These are phyloP conservation scores for Varanus salvator DNA, from an alignment of 2,113 vertebrate species.

Conservation along the genomic window DNA sequence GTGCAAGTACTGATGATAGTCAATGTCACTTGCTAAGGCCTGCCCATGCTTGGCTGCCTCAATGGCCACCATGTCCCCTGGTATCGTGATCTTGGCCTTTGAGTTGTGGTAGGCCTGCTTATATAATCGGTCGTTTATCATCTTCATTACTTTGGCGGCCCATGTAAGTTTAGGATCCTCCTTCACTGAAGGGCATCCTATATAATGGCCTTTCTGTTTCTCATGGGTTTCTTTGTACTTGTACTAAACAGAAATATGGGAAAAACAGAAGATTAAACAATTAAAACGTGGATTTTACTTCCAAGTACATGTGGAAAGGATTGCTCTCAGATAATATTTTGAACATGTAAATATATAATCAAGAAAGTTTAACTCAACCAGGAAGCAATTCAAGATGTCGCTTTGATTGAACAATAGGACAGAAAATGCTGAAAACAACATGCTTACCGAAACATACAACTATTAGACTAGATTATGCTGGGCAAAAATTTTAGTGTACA, in stretches of 20 bases:
- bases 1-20: conserved; percentile 89
- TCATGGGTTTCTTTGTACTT: conserved; percentile 89
- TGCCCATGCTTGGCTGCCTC: conserved; percentile 89
- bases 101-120: conserved; percentile 85
- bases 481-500: neutral
- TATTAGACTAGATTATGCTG: neutral
- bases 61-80: conserved; percentile 84
- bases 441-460: too few relatives aligned
- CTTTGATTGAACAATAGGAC: neutral
- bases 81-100: conserved; percentile 87
- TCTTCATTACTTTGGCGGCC: conserved; percentile 81
- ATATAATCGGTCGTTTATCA: conserved; percentile 87
- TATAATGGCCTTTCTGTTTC: conserved; percentile 88
- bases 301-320: too few relatives aligned
- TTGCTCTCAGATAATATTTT: neutral
- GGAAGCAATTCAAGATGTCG: neutral
- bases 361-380: neutral
- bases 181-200: conserved; percentile 81
- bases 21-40: conserved; percentile 83
- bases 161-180: conserved; percentile 85
- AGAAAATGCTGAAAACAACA: neutral
- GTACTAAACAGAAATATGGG: conserved; percentile 75
- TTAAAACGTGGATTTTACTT: neutral
- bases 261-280: neutral
- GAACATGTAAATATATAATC: neutral